Conservation (phyloP, 2,797 vertebrate genomes). For the Brotula barbata region DNA sequence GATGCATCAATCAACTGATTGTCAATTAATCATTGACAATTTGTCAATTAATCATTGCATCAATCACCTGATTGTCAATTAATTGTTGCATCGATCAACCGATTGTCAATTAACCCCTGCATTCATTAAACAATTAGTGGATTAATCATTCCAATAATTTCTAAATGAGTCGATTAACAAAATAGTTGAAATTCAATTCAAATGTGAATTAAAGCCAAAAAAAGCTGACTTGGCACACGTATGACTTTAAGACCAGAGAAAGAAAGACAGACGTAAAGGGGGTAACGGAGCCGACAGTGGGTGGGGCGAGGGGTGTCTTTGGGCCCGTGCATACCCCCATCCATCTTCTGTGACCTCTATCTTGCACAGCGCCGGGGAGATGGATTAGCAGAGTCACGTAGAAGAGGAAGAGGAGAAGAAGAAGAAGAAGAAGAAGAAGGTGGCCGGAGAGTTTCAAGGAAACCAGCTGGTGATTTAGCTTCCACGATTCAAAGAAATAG, state of each 20-base stretch:
- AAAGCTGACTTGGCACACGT: no score
- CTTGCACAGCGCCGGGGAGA: conserved; percentile 49
- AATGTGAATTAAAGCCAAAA: no score
- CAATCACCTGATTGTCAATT: no score
- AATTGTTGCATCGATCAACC: no score
- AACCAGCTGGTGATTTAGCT: conserved; percentile 36
- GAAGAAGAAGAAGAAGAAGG: background rate
- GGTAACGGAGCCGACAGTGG: conserved; percentile 19
- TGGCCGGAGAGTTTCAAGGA: conserved; percentile 23
- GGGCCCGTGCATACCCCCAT: conserved; percentile 50
- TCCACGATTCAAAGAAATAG: conserved; percentile 21
- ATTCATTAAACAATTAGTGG: no score
- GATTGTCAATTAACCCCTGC: no score
- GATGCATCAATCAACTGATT: no score
- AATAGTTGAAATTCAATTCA: no score
- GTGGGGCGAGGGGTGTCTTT: conserved; percentile 18
- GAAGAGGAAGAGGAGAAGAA: background rate
- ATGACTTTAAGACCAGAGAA: conserved; percentile 5
- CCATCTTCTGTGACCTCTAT: conserved; percentile 59
- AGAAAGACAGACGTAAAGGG: conserved; percentile 17
- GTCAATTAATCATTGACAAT: no score
- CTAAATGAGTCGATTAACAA: no score
- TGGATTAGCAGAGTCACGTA: conserved; percentile 48
- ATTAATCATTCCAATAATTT: no score
- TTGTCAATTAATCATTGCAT: no score